phyloP scores from a whole-genome alignment of 1,140 invertebrate species.

The Zophobas atratus region DNA sequence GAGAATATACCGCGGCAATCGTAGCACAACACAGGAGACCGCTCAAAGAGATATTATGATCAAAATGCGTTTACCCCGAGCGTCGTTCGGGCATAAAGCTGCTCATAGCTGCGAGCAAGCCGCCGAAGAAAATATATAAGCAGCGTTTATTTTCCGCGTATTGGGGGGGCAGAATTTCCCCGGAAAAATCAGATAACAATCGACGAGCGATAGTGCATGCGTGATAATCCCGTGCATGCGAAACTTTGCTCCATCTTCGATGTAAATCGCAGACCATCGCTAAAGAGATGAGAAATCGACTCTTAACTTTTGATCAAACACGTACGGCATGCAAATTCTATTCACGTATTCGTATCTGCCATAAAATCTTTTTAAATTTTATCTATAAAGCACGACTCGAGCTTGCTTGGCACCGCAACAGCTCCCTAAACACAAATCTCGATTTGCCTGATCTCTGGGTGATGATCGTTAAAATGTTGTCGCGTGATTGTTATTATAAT shows the following conservation, averaged over 20 bases:
- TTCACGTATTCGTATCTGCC: slow-evolving; percentile 34
- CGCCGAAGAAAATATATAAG: slow-evolving; percentile 18
- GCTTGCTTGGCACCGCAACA: slow-evolving; percentile 17
- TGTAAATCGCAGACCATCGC: slow-evolving; percentile 35
- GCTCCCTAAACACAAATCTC: slow-evolving; percentile 29
- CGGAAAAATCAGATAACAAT: slow-evolving; percentile 3
- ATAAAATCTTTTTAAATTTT: slow-evolving; percentile 39
- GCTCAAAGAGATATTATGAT: slow-evolving; percentile 45
- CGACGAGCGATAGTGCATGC: background rate
- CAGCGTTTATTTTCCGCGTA: slow-evolving; percentile 23
- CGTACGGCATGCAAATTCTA: slow-evolving; percentile 39
- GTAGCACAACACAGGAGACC: slow-evolving; percentile 9
- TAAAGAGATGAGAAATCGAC: slow-evolving; percentile 36
- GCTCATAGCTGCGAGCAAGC: slow-evolving; percentile 34
- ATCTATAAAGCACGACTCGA: slow-evolving; percentile 34
- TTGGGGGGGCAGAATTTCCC: background rate
- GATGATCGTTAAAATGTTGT: slow-evolving; percentile 28
- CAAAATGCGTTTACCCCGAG: slow-evolving; percentile 43
- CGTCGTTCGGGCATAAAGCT: slow-evolving; percentile 40
- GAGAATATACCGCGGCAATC: slow-evolving; percentile 9
- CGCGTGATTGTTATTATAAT: slow-evolving; percentile 41
- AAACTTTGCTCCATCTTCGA: slow-evolving; percentile 17
- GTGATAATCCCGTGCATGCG: slow-evolving; percentile 1
- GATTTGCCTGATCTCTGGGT: slow-evolving; percentile 32
- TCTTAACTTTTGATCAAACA: slow-evolving; percentile 38